phyloP scores from a whole-genome alignment of 1,140 invertebrate genomes.

The Acromyrmex charruanus region DNA sequence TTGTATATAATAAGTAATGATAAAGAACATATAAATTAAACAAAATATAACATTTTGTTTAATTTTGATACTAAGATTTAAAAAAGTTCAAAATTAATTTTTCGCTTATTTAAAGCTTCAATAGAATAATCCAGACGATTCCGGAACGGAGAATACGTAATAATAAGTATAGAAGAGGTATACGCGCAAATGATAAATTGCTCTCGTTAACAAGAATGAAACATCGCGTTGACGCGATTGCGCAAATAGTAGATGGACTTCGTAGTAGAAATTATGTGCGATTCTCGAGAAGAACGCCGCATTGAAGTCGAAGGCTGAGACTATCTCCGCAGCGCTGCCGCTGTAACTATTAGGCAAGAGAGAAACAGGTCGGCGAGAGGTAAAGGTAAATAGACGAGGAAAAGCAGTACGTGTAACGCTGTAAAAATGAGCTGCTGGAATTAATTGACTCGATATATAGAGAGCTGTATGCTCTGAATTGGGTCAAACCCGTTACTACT shows the following conservation, averaged over 20 bases:
- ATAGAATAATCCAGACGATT: not conserved
- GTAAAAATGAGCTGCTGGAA: conserved; percentile 70
- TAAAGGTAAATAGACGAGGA: conserved; percentile 31
- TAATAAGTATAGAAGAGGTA: not conserved
- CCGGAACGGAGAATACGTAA: not conserved
- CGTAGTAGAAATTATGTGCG: conserved; percentile 21
- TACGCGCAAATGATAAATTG: conserved; percentile 42
- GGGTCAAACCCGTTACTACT: conserved; percentile 44
- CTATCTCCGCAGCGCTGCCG: not conserved
- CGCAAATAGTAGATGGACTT: conserved; percentile 31
- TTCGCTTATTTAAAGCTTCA: not conserved
- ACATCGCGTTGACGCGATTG: conserved; percentile 50
- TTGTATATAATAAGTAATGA: not conserved
- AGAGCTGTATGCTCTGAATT: conserved; percentile 56
- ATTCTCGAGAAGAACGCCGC: not conserved
- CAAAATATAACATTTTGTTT: not conserved
- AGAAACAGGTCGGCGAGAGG: conserved; percentile 54
- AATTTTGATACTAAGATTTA: no score
- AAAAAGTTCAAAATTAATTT: not conserved
- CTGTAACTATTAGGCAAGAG: conserved; percentile 41
- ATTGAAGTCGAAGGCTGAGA: conserved; percentile 30
- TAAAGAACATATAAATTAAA: not conserved
- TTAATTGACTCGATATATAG: conserved; percentile 69
- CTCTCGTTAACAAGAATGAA: conserved; percentile 32
- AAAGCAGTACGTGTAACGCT: conserved; percentile 51